A percentile compares a stretch with the other conserved stretches of the same genome.
Conservation (phyloP, 37 sponge, comb jelly and placozoan species). For the Corticium candelabrum region DNA sequence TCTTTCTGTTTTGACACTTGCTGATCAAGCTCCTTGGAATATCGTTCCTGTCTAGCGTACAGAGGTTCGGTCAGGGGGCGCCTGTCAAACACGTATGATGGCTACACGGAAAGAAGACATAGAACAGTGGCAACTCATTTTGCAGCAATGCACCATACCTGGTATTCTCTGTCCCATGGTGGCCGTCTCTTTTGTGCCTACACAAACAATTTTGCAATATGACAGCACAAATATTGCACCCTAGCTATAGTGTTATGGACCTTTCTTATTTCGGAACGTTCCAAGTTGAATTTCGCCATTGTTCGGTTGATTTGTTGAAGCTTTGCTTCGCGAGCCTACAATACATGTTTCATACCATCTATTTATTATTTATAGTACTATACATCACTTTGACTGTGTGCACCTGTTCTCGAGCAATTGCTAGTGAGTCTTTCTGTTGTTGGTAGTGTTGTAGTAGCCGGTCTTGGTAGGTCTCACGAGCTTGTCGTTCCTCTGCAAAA, state of each 20-base stretch:
- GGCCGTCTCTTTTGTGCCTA: no score
- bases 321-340: slow-evolving; percentile 8
- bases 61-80: slow-evolving; percentile 37
- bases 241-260: background rate
- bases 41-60: slow-evolving; percentile 34
- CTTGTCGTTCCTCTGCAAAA: slow-evolving; percentile 36
- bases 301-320: slow-evolving; percentile 24
- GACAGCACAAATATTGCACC: no score
- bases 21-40: slow-evolving; percentile 49
- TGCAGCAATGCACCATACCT: no score
- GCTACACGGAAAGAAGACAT: slow-evolving; percentile 21
- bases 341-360: background rate
- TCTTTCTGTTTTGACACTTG: slow-evolving; percentile 33
- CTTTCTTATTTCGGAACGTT: slow-evolving; percentile 17
- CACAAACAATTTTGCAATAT: no score
- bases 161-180: no score
- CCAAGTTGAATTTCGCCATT: slow-evolving; percentile 36
- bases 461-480: slow-evolving; percentile 38
- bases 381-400: slow-evolving; percentile 1
- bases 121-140: slow-evolving; percentile 9
- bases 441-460: slow-evolving; percentile 52
- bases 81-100: slow-evolving; percentile 60
- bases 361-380: no score
- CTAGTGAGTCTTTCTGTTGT: slow-evolving; percentile 24
- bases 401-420: slow-evolving; percentile 40